phyloP scores from a whole-genome alignment of 2,113 vertebrate species.

The Pogonocichla stellata region DNA sequence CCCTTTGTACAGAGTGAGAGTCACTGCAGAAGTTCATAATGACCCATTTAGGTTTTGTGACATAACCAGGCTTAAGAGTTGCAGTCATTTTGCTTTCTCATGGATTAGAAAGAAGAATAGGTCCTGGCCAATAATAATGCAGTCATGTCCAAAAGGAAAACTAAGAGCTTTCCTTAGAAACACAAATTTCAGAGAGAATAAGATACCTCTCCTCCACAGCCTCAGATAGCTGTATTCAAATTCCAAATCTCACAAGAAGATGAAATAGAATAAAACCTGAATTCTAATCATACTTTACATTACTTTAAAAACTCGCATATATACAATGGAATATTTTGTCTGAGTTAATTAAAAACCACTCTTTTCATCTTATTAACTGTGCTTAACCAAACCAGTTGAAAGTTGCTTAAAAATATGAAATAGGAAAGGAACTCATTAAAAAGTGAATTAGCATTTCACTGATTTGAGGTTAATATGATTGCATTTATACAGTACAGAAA shows the following conservation, averaged over 20 bases:
- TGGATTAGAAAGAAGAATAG: not conserved
- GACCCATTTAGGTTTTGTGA: not conserved
- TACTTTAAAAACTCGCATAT: not conserved
- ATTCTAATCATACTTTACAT: not conserved
- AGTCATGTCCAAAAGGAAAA: not conserved
- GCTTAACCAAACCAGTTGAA: slow-evolving; percentile 35
- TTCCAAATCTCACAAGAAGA: not conserved
- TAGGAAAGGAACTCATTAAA: slow-evolving; percentile 46
- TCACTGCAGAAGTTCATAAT: not conserved
- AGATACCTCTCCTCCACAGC: not conserved
- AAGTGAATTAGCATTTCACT: slow-evolving; percentile 49
- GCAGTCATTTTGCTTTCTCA: not conserved
- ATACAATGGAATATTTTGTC: slow-evolving; percentile 16
- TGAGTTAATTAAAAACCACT: slow-evolving; percentile 18
- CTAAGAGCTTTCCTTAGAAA: not conserved
- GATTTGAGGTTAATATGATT: slow-evolving; percentile 53
- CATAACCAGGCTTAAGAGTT: not conserved
- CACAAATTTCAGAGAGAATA: not conserved
- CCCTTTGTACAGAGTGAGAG: not conserved
- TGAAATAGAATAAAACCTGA: not conserved
- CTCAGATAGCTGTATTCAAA: not conserved
- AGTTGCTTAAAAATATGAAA: slow-evolving; percentile 52
- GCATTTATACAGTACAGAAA: slow-evolving; percentile 39
- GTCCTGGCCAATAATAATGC: not conserved
- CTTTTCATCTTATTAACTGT: slow-evolving; percentile 39